These are phyloP conservation scores for Drosophila ananassae DNA, from an alignment of 1,140 invertebrate species.

Conservation along the genomic window DNA sequence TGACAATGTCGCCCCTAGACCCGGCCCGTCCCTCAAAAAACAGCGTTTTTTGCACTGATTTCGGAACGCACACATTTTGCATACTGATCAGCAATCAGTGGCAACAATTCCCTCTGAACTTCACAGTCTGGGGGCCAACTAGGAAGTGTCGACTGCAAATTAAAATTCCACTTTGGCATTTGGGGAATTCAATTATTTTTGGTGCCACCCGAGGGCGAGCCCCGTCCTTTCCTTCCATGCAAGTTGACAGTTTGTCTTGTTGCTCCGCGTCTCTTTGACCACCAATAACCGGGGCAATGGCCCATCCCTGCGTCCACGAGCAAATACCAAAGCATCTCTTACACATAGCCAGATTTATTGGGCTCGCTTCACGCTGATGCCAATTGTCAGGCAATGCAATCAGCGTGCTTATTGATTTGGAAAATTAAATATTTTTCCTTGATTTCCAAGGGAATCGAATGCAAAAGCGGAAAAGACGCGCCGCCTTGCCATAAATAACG, in stretches of 20 bases:
- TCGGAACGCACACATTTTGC: slow-evolving; percentile 80
- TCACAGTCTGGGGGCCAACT: slow-evolving; percentile 24
- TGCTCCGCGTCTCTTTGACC: slow-evolving; percentile 38
- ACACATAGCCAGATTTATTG: slow-evolving; percentile 68
- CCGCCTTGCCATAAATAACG: slow-evolving; percentile 63
- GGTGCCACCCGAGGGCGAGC: slow-evolving; percentile 22
- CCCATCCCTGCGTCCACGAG: background rate
- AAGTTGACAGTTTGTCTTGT: slow-evolving; percentile 64
- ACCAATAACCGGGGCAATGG: slow-evolving; percentile 58
- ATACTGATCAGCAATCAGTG: slow-evolving; percentile 80
- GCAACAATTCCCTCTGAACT: slow-evolving; percentile 39
- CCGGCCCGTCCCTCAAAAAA: background rate
- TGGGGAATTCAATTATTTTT: slow-evolving; percentile 81
- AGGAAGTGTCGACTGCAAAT: slow-evolving; percentile 62
- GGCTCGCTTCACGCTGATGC: slow-evolving; percentile 37
- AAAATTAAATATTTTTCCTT: slow-evolving; percentile 82
- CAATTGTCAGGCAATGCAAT: slow-evolving; percentile 78
- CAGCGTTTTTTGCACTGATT: slow-evolving; percentile 71
- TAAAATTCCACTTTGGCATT: slow-evolving; percentile 82
- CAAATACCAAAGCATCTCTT: slow-evolving; percentile 47
- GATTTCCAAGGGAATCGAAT: slow-evolving; percentile 26
- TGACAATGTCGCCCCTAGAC: slow-evolving; percentile 55
- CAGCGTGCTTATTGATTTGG: slow-evolving; percentile 81
- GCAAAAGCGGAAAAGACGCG: slow-evolving; percentile 44
- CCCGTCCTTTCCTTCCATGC: slow-evolving; percentile 34